Base-by-base conservation (phyloP, 2,888 invertebrate genomes). In the Melipona beecheii region DNA sequence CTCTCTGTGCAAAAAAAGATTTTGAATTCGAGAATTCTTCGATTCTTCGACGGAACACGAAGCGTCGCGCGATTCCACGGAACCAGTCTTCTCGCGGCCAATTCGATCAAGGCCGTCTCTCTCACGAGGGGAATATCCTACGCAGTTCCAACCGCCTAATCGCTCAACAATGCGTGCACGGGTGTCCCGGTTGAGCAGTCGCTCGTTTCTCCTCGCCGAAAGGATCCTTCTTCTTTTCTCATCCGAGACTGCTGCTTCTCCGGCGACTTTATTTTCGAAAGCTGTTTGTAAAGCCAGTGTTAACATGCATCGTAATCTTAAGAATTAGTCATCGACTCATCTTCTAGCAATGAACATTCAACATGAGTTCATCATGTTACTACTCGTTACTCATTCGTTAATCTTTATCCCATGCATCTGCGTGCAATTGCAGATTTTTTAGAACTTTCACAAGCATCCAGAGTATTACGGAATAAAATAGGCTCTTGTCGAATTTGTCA, bases 161-260 rank as follows among this genome's bases (percentile, higher is more conserved):
- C 92, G 92, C 91, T 83, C 86, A 92, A 87, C 90, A 90, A 92
- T 92, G 92, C 92, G 92, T 91, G 84, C 89, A 91, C 90, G 88
- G 86, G 83, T 82, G 90, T 85, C 91, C 91, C 87, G 90, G 85
- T 90, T 90, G 91, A 90, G 87, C 92, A 87, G 82, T 90, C 89
- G 84, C 81, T 87, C 87, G 89, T 83, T 31, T 83, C 88, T 83
- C 76, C n/a, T 76, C n/a, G 43, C 83, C 74, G 74, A 70, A 43
- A 58, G 65, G 73, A 81, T 78, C 68, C 77, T 43, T 9, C 9
- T 43, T 36, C 6, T 36, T 6, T 13, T 21, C 31, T 36, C 64
- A 19, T 31, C 62, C 2, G 43, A 64, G 19, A 19, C 21, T 31
- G 19, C 9, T 21, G 19, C 15, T 3, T 4, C 71, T 50, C 77